Evolutionary conservation across 2,888 invertebrate species (phyloP).

Genomic region (Bombylius discolor): DNA sequence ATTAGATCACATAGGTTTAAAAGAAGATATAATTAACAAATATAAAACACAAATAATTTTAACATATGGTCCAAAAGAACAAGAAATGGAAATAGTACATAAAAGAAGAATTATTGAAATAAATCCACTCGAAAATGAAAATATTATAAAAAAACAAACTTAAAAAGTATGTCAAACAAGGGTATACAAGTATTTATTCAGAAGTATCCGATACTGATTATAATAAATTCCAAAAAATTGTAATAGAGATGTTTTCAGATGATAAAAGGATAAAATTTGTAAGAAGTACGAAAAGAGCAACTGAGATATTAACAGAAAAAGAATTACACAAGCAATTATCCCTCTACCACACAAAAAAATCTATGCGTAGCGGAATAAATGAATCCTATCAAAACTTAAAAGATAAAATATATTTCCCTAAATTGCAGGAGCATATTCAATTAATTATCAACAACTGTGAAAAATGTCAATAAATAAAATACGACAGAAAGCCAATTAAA

Average conservation of each 20-base stretch:
- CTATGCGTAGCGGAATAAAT: slow-evolving; percentile 6
- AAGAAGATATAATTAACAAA: no score
- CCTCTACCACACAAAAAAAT: not conserved
- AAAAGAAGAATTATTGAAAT: slow-evolving; percentile 10
- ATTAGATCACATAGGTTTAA: not conserved
- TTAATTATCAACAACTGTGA: not conserved
- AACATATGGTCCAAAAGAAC: slow-evolving; percentile 1
- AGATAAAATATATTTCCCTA: slow-evolving; percentile 1
- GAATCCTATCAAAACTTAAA: slow-evolving; percentile 4
- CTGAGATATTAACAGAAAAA: not conserved
- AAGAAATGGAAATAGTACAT: slow-evolving; percentile 4
- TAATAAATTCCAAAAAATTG: slow-evolving; percentile 10
- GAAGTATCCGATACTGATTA: slow-evolving; percentile 11
- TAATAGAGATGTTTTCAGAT: slow-evolving; percentile 10
- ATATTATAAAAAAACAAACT: slow-evolving; percentile 7
- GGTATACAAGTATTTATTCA: slow-evolving; percentile 10
- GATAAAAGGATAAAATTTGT: slow-evolving; percentile 6
- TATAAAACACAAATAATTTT: slow-evolving; percentile 9
- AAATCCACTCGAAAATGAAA: slow-evolving; percentile 6
- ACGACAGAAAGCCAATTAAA: slow-evolving; percentile 1
- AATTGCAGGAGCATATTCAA: not conserved
- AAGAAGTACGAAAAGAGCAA: slow-evolving; percentile 4
- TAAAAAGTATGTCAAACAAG: slow-evolving; percentile 4
- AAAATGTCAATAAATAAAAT: not conserved
- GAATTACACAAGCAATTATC: not conserved